Base-by-base conservation (phyloP, 1,140 invertebrate genomes). In the Cataglyphis hispanica region DNA sequence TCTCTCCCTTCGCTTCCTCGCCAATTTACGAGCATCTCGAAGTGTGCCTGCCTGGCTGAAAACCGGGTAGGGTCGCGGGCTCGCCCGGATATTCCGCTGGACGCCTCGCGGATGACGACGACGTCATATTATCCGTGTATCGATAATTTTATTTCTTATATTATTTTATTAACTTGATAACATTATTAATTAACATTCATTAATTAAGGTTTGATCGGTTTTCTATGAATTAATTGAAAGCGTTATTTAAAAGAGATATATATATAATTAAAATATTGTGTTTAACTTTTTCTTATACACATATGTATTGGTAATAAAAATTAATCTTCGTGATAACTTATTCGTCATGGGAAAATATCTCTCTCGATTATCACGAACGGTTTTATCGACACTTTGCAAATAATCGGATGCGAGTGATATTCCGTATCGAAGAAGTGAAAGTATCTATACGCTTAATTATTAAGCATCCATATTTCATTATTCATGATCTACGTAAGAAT, bases 11-110 rank as follows among this genome's bases (percentile, higher is more conserved):
- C 84, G 85, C 50, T 58, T 84, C 64, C 34, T 61, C 86, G 78
- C 56, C 89, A 90, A 90, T 90, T 90, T 90, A 90, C 89, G 84
- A 88, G 89, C 84, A 66, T 66, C 86, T 86, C 83, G 40, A 75
- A 85, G 86, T 85, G 67, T 66, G 72, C 72, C 76, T 86, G 87
- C 83, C 64, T 61, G 69, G 66, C 83, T 90, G 89, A 87, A 90
- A 90, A 90, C 67, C 83, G 74, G 77, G 83, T 74, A 60, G 70
- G 70, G 67, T 46, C 58, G 76, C 89, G 63, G 31, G 61, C 81
- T 87, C 80, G 61, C 81, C 86, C 86, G 83, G 81, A 78, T 85
- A 87, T 85, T 77, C 83, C 61, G 53, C 31, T 50, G 53, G 40
- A 56, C 40, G 46, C 74, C 53, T 56, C 43, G 22, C 81, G 27